Evolutionary conservation across 2,113 vertebrate genomes (phyloP), one percentile per base, ranked within the genome.

Genomic region (Eulacestoma nigropectus): DNA sequence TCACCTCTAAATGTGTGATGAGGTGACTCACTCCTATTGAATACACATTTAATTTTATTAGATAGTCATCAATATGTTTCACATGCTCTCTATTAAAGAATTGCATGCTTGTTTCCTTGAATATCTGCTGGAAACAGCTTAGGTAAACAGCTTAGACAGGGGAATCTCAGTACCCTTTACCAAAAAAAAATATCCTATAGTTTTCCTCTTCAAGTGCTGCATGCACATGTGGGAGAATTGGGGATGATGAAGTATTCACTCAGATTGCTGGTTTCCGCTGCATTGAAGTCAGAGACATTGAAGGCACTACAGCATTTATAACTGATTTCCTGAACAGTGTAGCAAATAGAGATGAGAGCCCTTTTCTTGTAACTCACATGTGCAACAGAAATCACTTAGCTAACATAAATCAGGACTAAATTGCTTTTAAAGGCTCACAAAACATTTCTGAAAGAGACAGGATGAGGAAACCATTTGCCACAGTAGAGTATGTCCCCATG

Each of bases 321-420:
- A 85, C 87, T 83, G 87, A 95, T 95, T 96, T 96, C 95, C 95
- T 95, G 93, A 92, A 65, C 79, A 91, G 50, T 29, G 78, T 82
- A 90, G 89, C 93, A 95, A 92, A 96, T 76, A 76, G 91, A 91
- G 89, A 95, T 79, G 95, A 96, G 96, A 85, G 67, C 32, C 70
- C 67, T 95, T 92, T 93, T 96, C 93, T 95, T 96, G 79, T 95
- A 96, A 92, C 73, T 96, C 93, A 94, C 83, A 93, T 94, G 84
- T 95, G 96, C 87, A 95, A 65, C 94, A 94, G 69, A 91, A 96
- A 95, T 89, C 81, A 90, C 91, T 95, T 85, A 77, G 91, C 91
- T 87, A 41, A 87, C 96, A 95, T 95, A 96, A 96, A 96, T 96
- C 95, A 93, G 39, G 35, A 49, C 63, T 94, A 91, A 89, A 96